A percentile compares a stretch with the other conserved stretches of the same genome.
Evolutionary conservation across 2,113 vertebrate species (phyloP).

Genomic region (Cheirogaleus medius): DNA sequence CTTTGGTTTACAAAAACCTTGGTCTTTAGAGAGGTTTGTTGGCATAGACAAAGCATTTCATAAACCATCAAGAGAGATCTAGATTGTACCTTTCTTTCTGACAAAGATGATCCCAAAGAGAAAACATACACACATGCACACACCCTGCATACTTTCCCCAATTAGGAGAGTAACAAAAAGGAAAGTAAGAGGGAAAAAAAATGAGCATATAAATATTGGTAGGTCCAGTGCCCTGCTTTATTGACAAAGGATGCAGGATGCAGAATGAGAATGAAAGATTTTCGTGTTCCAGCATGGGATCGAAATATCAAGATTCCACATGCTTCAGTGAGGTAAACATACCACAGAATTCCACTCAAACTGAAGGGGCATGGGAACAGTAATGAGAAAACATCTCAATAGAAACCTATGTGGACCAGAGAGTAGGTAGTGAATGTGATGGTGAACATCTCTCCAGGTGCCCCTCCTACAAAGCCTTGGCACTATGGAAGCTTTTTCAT

Average conservation of each 20-base stretch:
- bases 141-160: background rate
- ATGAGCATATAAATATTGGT: background rate
- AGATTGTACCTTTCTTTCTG: background rate
- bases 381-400: background rate
- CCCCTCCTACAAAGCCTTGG: background rate
- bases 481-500: background rate
- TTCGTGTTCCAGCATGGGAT: accelerated
- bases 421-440: background rate
- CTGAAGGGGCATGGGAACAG: background rate
- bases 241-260: background rate
- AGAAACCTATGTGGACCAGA: background rate
- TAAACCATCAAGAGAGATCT: background rate
- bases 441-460: background rate
- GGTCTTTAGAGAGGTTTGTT: background rate
- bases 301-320: background rate
- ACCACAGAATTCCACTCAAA: background rate
- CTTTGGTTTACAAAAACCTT: background rate
- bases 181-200: background rate
- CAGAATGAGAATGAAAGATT: background rate
- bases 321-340: background rate
- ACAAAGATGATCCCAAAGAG: background rate
- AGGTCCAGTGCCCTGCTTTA: background rate
- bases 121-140: background rate
- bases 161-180: background rate
- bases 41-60: background rate